phyloP scores from a whole-genome alignment of 2,113 vertebrate genomes.

The Sialia sialis region DNA sequence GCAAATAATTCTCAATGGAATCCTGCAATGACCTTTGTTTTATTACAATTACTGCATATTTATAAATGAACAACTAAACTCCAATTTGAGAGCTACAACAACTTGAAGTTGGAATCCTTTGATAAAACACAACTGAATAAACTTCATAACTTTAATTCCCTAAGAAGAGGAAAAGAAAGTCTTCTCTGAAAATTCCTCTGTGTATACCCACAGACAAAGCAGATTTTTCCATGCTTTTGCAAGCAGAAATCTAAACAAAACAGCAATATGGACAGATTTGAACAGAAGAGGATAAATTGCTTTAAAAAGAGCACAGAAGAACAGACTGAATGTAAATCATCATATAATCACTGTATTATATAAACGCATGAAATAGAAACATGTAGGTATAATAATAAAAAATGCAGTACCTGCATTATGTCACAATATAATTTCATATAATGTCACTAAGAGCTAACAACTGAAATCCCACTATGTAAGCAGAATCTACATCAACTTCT shows the following conservation, averaged over 20 bases:
- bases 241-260: conserved; percentile 35
- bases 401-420: not conserved
- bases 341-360: not conserved
- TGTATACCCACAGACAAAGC: conserved; percentile 31
- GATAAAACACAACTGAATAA: conserved; percentile 63
- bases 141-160: conserved; percentile 62
- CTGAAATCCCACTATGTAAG: not conserved
- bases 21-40: conserved; percentile 63
- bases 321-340: not conserved
- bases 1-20: conserved; percentile 58
- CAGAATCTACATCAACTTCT: not conserved
- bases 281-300: not conserved
- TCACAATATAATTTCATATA: not conserved
- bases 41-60: conserved; percentile 58
- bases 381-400: not conserved
- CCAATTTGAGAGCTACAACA: conserved; percentile 45
- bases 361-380: not conserved
- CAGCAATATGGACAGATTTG: conserved; percentile 3
- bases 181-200: conserved; percentile 46
- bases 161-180: conserved; percentile 34
- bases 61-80: conserved; percentile 54
- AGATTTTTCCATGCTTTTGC: conserved; percentile 16
- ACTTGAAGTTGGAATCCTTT: conserved; percentile 60
- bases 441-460: not conserved
- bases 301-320: not conserved